Percentiles rank a stretch among this genome's conserved stretches.
These are phyloP conservation scores for Synergus japonicus DNA, from an alignment of 2,888 invertebrate species.

Conservation along the genomic window DNA sequence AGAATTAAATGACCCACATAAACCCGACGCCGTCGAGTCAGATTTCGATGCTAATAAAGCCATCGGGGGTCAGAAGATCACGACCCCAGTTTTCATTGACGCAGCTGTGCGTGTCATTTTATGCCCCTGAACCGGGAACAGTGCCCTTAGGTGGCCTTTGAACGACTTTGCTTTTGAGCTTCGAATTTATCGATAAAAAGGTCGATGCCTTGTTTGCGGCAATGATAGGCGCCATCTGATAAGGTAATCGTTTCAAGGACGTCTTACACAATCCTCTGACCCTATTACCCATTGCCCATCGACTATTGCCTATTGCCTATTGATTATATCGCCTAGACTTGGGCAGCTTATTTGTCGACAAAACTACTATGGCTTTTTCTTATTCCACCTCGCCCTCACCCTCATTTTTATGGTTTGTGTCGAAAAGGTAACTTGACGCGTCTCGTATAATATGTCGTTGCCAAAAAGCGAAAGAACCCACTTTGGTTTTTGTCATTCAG, in stretches of 20 bases:
- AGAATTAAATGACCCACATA: slow-evolving; percentile 35
- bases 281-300: background rate
- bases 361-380: background rate
- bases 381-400: background rate
- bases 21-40: slow-evolving; percentile 28
- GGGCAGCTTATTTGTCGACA: background rate
- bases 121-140: slow-evolving; percentile 3
- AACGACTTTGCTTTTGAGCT: slow-evolving; percentile 22
- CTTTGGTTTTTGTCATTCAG: background rate
- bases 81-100: slow-evolving; percentile 27
- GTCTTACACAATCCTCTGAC: slow-evolving; percentile 1
- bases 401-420: slow-evolving; percentile 2
- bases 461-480: background rate
- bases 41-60: slow-evolving; percentile 40
- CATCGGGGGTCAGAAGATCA: slow-evolving; percentile 26
- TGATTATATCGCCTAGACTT: background rate
- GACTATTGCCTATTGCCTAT: too few relatives aligned
- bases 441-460: background rate
- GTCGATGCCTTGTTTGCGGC: background rate
- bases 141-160: slow-evolving; percentile 24
- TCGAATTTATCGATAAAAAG: background rate
- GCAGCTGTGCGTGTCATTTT: slow-evolving; percentile 38
- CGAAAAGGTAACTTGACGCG: slow-evolving; percentile 3
- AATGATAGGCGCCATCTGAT: slow-evolving; percentile 15
- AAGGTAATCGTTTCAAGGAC: slow-evolving; percentile 36